phyloP scores from a whole-genome alignment of 2,888 invertebrate species.

The Melanostoma mellinum region DNA sequence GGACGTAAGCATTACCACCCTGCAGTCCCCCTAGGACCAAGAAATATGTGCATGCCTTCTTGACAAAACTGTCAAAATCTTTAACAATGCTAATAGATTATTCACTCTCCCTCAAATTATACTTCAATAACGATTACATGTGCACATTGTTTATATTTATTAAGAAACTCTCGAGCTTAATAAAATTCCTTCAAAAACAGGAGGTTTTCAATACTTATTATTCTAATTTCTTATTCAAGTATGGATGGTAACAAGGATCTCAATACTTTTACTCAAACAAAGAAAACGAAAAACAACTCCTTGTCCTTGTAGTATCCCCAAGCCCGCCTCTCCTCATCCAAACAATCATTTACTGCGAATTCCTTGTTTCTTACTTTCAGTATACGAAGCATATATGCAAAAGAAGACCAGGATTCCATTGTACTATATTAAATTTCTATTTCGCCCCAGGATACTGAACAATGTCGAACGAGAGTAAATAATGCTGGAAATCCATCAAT shows the following conservation, averaged over 20 bases:
- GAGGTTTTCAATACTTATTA: too few relatives aligned
- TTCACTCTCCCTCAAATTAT: too few relatives aligned
- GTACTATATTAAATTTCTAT: constrained; percentile 33
- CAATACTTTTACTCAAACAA: constrained; percentile 7
- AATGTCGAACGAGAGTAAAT: constrained; percentile 62
- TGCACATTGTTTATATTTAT: too few relatives aligned
- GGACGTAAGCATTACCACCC: too few relatives aligned
- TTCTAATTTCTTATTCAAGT: too few relatives aligned
- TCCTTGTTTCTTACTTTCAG: not conserved
- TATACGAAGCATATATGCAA: constrained; percentile 1
- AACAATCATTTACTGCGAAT: constrained; percentile 4
- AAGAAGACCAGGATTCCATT: constrained; percentile 17
- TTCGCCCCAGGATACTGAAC: constrained; percentile 27
- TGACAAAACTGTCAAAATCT: too few relatives aligned
- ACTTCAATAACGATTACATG: too few relatives aligned
- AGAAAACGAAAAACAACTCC: constrained; percentile 3
- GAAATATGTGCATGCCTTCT: too few relatives aligned
- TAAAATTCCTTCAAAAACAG: constrained; percentile 5
- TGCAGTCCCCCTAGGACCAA: too few relatives aligned
- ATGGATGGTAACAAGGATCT: not conserved
- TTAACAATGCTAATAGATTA: too few relatives aligned
- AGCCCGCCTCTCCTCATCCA: not conserved
- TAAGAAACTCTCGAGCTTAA: constrained; percentile 3
- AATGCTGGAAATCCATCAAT: constrained; percentile 69
- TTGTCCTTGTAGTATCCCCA: not conserved